Conservation (phyloP, 2,797 vertebrate genomes). For the Salmo trutta region DNA sequence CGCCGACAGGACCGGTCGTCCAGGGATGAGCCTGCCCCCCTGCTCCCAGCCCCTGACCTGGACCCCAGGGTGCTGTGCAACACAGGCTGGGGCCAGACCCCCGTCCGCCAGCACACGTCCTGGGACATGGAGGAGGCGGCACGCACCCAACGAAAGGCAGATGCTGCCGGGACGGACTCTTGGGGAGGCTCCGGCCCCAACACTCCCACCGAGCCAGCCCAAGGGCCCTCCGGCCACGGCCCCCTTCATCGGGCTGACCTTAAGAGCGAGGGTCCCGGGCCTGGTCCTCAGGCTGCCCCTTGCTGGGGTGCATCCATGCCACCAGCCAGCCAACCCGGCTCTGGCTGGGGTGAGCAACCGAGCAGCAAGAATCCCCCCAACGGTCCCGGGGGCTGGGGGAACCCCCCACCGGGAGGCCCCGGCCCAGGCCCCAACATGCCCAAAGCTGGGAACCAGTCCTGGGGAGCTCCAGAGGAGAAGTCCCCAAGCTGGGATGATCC, state of each 20-base stretch:
- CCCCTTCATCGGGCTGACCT: slow-evolving; percentile 85
- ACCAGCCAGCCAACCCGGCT: slow-evolving; percentile 71
- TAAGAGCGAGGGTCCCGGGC: slow-evolving; percentile 81
- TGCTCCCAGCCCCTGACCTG: slow-evolving; percentile 87
- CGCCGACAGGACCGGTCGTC: slow-evolving; percentile 74
- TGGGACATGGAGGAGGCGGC: slow-evolving; percentile 89
- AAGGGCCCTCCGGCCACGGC: slow-evolving; percentile 76
- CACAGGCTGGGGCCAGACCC: slow-evolving; percentile 98
- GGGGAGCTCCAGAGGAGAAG: slow-evolving; percentile 86
- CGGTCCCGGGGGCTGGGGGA: slow-evolving; percentile 89
- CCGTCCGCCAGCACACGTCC: slow-evolving; percentile 95
- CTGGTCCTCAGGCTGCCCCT: slow-evolving; percentile 78
- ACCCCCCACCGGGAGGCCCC: slow-evolving; percentile 80
- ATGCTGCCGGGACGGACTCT: slow-evolving; percentile 85
- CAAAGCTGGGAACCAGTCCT: slow-evolving; percentile 81
- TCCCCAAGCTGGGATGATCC: slow-evolving; percentile 86
- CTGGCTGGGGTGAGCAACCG: slow-evolving; percentile 87
- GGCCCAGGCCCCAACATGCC: slow-evolving; percentile 81
- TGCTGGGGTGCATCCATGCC: slow-evolving; percentile 83
- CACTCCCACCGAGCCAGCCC: slow-evolving; percentile 67
- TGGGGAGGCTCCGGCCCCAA: slow-evolving; percentile 82
- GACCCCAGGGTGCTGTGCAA: slow-evolving; percentile 98
- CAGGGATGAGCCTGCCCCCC: slow-evolving; percentile 83
- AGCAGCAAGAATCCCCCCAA: slow-evolving; percentile 81
- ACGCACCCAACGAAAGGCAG: slow-evolving; percentile 75